A percentile compares a stretch with the other conserved stretches of the same genome.
phyloP scores from a whole-genome alignment of 2,797 vertebrate genomes.

The Pelobates cultripes region DNA sequence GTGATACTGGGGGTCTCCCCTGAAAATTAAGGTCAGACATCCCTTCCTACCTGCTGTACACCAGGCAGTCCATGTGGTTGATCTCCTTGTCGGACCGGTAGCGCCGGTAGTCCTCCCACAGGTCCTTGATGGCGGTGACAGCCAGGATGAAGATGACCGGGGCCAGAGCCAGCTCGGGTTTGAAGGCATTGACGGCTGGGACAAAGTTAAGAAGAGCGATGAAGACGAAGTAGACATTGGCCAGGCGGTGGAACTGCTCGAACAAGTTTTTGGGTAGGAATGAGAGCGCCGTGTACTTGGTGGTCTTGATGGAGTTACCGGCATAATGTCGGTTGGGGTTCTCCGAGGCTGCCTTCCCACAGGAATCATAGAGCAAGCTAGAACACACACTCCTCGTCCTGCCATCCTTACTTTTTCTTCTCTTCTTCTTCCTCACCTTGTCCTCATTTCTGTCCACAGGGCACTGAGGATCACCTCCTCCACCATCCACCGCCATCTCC shows the following conservation, averaged over 20 bases:
- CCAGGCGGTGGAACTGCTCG: slow-evolving; percentile 94
- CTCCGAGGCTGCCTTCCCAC: slow-evolving; percentile 71
- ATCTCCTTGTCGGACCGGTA: slow-evolving; percentile 92
- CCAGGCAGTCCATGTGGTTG: slow-evolving; percentile 95
- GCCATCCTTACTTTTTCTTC: slow-evolving; percentile 76
- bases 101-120: slow-evolving; percentile 95
- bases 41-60: slow-evolving; percentile 83
- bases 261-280: slow-evolving; percentile 98
- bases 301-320: slow-evolving; percentile 91
- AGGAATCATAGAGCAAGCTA: slow-evolving; percentile 73
- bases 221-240: slow-evolving; percentile 97
- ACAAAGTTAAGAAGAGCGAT: slow-evolving; percentile 94
- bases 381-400: slow-evolving; percentile 82
- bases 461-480: slow-evolving; percentile 60
- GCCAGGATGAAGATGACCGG: slow-evolving; percentile 95
- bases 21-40: too few species aligned
- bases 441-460: slow-evolving; percentile 39
- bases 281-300: slow-evolving; percentile 92
- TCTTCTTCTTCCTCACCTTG: slow-evolving; percentile 71
- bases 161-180: slow-evolving; percentile 89
- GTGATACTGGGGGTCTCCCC: too few species aligned
- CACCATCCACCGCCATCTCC: slow-evolving; percentile 70
- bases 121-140: slow-evolving; percentile 92
- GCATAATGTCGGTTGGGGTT: slow-evolving; percentile 76
- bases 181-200: slow-evolving; percentile 91